Conservation (phyloP, 2,797 vertebrate genomes). For the Silurus aristotelis region DNA sequence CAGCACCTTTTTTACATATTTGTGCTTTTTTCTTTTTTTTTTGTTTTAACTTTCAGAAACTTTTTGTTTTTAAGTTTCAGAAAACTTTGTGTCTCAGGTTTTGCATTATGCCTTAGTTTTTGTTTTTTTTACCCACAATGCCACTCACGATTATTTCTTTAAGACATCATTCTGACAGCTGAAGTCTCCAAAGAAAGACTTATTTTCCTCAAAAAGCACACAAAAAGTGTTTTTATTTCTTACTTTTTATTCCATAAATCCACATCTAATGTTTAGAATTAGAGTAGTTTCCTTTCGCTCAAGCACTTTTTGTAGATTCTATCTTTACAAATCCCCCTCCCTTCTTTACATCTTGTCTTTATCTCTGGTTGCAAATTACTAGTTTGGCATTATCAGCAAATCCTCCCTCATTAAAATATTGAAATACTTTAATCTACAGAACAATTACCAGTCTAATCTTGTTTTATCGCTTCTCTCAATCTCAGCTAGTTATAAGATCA, state of each 20-base stretch:
- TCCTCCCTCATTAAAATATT: not conserved
- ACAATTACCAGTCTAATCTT: not conserved
- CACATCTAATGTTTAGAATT: not conserved
- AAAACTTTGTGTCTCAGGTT: not conserved
- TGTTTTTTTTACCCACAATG: too few species aligned
- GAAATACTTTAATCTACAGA: slow-evolving; percentile 14
- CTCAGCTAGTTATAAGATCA: not conserved
- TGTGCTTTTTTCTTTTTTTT: not conserved
- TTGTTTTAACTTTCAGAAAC: not conserved
- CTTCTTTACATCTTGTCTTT: slow-evolving; percentile 1
- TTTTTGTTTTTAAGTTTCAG: not conserved
- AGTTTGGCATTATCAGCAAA: slow-evolving; percentile 5
- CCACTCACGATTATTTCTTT: too few species aligned
- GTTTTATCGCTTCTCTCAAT: not conserved
- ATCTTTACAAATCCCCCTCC: not conserved
- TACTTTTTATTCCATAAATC: not conserved
- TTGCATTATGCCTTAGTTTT: not conserved
- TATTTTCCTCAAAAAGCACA: too few species aligned
- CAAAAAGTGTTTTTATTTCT: too few species aligned
- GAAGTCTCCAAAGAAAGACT: too few species aligned
- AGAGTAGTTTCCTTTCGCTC: not conserved
- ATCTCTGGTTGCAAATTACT: not conserved
- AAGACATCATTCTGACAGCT: too few species aligned
- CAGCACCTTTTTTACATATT: not conserved
- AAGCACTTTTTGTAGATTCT: not conserved